Base-by-base conservation (phyloP, 2,113 vertebrate genomes). In the Sialia sialis region DNA sequence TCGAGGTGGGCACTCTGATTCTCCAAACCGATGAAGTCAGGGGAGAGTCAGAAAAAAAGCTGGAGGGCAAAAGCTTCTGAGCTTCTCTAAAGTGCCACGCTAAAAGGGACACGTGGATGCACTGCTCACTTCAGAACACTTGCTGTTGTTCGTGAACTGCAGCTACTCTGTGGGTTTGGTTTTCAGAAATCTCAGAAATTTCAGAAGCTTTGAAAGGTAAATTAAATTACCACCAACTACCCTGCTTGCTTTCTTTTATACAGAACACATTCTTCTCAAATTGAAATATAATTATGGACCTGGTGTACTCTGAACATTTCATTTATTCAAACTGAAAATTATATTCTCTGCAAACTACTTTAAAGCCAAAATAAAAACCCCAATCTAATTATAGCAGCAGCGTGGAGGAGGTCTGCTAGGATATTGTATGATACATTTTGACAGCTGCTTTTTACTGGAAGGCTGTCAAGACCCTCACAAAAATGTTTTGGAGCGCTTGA, bases 311-410 rank as follows among this genome's bases (percentile, higher is more conserved):
- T 44, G 79, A 97, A 95, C 74, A 38, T 95, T 97, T 96, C 46
- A 62, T 97, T 95, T 94, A 96, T 96, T 97, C 97, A 95, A 97
- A 97, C 96, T 94, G 97, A 97, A 94, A 97, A 97, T 97, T 98
- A 96, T 91, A 87, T 97, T 98, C 97, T 97, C 96, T 97, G 95
- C 96, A 97, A 97, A 96, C 97, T 97, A 97, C 98, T 98, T 98
- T 95, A 97, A 98, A 98, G 94, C 97, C 96, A 98, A 96, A 97
- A 98, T 58, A 48, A 85, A 63, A 81, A 84, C 5, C 46, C 34
- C 20, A 46, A 89, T 96, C 97, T 97, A 97, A 98, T 98, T 98
- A 98, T 98, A 98, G 98, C 96, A 98, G 96, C 95, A 94, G 88
- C 93, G 89, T 96, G 97, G 95, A 92, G 94, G 94, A 98, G 97